Conservation (phyloP, 37 sponge, comb jelly and placozoan species). For the Aphrocallistes beatrix region DNA sequence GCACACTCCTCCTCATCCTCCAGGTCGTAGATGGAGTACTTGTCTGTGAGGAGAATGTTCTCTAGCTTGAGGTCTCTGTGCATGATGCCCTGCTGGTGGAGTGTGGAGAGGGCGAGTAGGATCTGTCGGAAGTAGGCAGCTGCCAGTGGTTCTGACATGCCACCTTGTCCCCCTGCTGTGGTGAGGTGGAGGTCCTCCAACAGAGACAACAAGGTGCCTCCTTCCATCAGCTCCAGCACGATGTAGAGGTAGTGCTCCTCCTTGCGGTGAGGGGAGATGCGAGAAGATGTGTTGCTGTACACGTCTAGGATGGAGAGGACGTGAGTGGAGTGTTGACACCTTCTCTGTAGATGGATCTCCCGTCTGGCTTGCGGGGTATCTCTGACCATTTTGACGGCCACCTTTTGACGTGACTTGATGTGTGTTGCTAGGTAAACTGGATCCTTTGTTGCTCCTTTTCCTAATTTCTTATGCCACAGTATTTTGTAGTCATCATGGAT, state of each 20-base stretch:
- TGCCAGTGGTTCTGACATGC: not conserved
- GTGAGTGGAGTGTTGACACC: not conserved
- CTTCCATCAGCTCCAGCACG: not conserved
- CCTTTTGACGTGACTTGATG: not conserved
- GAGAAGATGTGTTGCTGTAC: constrained; percentile 1
- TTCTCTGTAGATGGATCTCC: constrained; percentile 7
- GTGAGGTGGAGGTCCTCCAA: not conserved
- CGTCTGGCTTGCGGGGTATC: not conserved
- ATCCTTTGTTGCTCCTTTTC: not conserved
- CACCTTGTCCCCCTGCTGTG: not conserved
- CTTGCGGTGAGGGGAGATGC: not conserved
- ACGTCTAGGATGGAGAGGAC: constrained; percentile 1
- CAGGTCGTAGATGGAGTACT: not conserved
- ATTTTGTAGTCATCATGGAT: not conserved
- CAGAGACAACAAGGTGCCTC: not conserved
- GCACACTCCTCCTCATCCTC: constrained; percentile 3
- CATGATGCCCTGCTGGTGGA: constrained; percentile 6
- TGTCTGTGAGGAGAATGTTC: not conserved
- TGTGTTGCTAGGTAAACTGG: constrained; percentile 12
- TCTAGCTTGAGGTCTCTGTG: constrained; percentile 11
- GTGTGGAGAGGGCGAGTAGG: constrained; percentile 13
- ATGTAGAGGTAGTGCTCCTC: constrained; percentile 10
- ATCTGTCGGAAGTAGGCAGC: constrained; percentile 16
- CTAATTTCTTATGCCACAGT: not conserved
- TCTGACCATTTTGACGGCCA: not conserved